Base-by-base conservation (phyloP, 1,140 invertebrate genomes). In the Cataglyphis hispanica region DNA sequence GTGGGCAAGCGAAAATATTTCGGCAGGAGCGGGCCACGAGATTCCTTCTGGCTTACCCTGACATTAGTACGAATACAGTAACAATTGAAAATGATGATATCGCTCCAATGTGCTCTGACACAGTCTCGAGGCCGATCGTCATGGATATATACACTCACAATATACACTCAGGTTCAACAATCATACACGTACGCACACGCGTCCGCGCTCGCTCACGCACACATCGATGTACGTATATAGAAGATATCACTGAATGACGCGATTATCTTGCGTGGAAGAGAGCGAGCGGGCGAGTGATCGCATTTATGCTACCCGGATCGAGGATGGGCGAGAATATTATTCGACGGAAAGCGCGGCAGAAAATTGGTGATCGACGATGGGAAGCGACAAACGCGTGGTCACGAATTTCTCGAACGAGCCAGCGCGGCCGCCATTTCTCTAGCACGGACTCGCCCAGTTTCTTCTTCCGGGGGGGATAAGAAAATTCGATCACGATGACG, bases 381-480 rank as follows among this genome's bases (percentile, higher is more conserved):
- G 1, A 60, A 66, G 31, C 13, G 13, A 22, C 10, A 16, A 31
- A 46, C 25, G 16, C 16, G 25, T 6, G 10, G 53, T 58, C 61
- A 86, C 43, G 77, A 87, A 85, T 87, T 81, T 86, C 86, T 88
- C 74, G 70, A 10, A 67, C 76, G 67, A 89, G 34, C 83, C 74
- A 88, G 31, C 72, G 76, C 58, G 86, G 91, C 92, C 90, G 92
- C 92, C 92, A 93, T 93, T 93, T 50, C 80, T 66, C 46, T 72
- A 81, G 53, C 83, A 63, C 87, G 92, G 92, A 92, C 92, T 94
- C 88, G 91, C 89, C 92, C 88, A 86, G 61, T 89, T 91, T 74
- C 67, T 25, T 37, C 34, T 46, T 89, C 78, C 58, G 46, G n/a
- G 67, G 25, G 13, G 58, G 43, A 83, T 40, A 63, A 76, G 75